Evolutionary conservation across 2,113 vertebrate species (phyloP).

Genomic region (Trematocara macrostoma): DNA sequence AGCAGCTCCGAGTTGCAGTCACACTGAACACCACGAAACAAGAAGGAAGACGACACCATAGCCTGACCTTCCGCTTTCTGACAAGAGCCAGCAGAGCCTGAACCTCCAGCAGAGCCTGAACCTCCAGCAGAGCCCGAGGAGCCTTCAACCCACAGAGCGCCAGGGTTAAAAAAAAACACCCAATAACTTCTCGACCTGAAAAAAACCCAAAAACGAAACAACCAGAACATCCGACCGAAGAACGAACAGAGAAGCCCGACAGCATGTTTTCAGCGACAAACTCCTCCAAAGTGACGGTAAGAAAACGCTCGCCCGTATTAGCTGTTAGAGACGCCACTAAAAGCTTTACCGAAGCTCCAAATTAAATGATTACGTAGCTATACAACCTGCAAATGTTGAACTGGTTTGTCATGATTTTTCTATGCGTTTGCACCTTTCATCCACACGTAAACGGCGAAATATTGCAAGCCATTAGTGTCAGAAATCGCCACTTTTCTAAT

Average conservation of each 20-base stretch:
- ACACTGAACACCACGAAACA: not conserved
- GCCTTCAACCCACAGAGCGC: not conserved
- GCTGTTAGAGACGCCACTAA: not conserved
- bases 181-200: not conserved
- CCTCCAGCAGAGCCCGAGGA: not conserved
- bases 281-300: conserved; percentile 5
- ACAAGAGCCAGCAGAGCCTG: not conserved
- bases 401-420: not conserved
- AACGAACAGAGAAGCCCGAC: not conserved
- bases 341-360: not conserved
- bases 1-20: not conserved
- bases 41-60: not conserved
- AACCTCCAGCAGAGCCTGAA: not conserved
- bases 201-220: not conserved
- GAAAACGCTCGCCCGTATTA: not conserved
- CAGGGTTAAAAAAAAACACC: not conserved
- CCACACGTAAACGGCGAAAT: too few species aligned
- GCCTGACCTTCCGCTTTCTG: not conserved
- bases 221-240: not conserved
- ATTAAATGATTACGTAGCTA: not conserved
- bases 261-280: not conserved
- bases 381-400: not conserved
- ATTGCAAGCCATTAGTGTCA: too few species aligned
- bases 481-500: too few species aligned
- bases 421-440: too few species aligned